phyloP scores from a whole-genome alignment of 2,888 invertebrate species.

The Limnephilus marmoratus region DNA sequence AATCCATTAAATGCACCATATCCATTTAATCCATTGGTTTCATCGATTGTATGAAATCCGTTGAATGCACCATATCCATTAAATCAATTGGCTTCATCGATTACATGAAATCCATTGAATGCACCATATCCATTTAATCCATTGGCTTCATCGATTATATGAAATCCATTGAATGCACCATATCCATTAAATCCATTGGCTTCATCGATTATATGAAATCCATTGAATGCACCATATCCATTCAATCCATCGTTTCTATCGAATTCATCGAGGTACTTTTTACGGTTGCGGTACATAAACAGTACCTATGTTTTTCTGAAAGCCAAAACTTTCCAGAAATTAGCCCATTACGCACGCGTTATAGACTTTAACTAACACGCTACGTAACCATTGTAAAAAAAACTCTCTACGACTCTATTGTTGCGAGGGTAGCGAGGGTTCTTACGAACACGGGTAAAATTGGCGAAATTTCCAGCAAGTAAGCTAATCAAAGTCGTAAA shows the following conservation, averaged over 20 bases:
- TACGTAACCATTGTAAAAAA: neutral
- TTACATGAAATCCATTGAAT: too few species aligned
- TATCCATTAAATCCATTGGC: neutral
- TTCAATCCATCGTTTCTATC: neutral
- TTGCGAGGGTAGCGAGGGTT: neutral
- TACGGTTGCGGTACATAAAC: neutral
- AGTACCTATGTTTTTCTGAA: neutral
- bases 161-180: too few species aligned
- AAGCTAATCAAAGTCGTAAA: constrained; percentile 22
- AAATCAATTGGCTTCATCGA: too few species aligned
- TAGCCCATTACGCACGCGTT: neutral
- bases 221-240: neutral
- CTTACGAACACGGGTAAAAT: neutral
- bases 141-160: too few species aligned
- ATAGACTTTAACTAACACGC: neutral
- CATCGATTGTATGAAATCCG: too few species aligned
- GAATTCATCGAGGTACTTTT: neutral
- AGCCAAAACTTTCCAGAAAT: neutral
- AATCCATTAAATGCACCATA: too few species aligned
- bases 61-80: neutral
- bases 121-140: neutral
- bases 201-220: neutral
- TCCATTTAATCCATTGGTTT: too few species aligned
- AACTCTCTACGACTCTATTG: neutral
- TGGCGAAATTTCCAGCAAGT: neutral